These are phyloP conservation scores for Pelobates cultripes DNA, from an alignment of 2,797 vertebrate species.

Conservation along the genomic window DNA sequence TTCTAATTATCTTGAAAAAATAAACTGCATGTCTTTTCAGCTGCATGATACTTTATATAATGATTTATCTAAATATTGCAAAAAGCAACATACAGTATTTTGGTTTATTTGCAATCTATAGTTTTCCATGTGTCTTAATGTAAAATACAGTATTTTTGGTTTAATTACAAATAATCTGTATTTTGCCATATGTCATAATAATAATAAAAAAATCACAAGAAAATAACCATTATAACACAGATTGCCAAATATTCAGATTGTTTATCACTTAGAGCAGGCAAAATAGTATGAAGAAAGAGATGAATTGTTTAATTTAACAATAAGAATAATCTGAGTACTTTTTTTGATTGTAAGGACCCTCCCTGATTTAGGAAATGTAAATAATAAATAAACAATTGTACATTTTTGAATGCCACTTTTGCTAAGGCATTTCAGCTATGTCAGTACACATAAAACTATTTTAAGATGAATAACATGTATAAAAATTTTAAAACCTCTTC, in stretches of 20 bases:
- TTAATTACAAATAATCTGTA: constrained; percentile 13
- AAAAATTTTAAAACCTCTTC: too few species aligned
- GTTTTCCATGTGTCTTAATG: not conserved
- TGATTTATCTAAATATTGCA: constrained; percentile 25
- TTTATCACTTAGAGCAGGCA: too few species aligned
- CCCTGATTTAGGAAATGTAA: too few species aligned
- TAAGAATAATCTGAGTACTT: not conserved
- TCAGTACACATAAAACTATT: not conserved
- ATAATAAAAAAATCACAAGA: too few species aligned
- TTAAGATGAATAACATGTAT: too few species aligned
- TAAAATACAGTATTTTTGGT: constrained; percentile 39
- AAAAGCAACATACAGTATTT: constrained; percentile 40
- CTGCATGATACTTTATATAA: constrained; percentile 52
- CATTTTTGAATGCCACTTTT: constrained; percentile 35
- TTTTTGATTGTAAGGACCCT: too few species aligned
- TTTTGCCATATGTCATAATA: too few species aligned
- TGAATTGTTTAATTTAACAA: not conserved
- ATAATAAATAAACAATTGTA: constrained; percentile 24
- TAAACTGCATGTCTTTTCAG: constrained; percentile 61
- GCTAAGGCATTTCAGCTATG: not conserved
- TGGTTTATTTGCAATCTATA: constrained; percentile 15
- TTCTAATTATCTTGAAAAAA: constrained; percentile 63
- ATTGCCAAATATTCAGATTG: too few species aligned
- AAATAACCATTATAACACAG: too few species aligned
- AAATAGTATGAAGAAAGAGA: too few species aligned